phyloP scores from a whole-genome alignment of 2,113 vertebrate species.

The Trichomycterus rosablanca region DNA sequence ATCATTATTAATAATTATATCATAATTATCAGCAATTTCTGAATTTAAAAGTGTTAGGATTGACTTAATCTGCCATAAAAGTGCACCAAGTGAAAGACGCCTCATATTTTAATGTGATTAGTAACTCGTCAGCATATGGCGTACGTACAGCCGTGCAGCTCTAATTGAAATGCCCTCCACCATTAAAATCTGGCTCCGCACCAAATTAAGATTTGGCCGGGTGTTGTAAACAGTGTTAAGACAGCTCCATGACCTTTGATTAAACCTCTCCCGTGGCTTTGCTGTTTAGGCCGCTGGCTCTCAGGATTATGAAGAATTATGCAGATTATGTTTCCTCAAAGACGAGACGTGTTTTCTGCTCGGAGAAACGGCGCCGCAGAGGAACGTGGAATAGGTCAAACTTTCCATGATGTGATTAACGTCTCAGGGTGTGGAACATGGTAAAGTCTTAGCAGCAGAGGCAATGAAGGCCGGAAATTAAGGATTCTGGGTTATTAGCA shows the following conservation, averaged over 20 bases:
- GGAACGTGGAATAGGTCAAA: background rate
- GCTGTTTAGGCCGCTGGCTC: conserved; percentile 29
- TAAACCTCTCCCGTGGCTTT: conserved; percentile 38
- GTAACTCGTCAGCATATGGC: conserved; percentile 10
- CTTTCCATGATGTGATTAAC: conserved; percentile 1
- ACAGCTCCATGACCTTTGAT: conserved; percentile 44
- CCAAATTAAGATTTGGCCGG: conserved; percentile 29
- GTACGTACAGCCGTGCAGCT: conserved; percentile 7
- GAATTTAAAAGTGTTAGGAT: too few relatives aligned
- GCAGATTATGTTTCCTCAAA: conserved; percentile 38
- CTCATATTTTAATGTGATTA: conserved; percentile 13
- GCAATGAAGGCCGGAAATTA: too few relatives aligned
- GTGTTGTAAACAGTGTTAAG: conserved; percentile 42
- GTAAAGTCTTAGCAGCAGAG: conserved; percentile 15
- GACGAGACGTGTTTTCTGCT: conserved; percentile 26
- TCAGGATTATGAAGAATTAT: conserved; percentile 45
- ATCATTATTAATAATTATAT: too few relatives aligned
- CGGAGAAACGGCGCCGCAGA: background rate
- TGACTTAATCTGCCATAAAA: too few relatives aligned
- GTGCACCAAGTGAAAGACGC: background rate
- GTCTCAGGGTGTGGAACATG: background rate
- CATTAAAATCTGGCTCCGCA: conserved; percentile 14
- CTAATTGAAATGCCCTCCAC: conserved; percentile 24
- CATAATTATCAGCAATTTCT: too few relatives aligned
- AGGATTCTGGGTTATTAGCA: too few relatives aligned